These are phyloP conservation scores for Channa argus DNA, from an alignment of 2,113 vertebrate genomes.

Conservation along the genomic window DNA sequence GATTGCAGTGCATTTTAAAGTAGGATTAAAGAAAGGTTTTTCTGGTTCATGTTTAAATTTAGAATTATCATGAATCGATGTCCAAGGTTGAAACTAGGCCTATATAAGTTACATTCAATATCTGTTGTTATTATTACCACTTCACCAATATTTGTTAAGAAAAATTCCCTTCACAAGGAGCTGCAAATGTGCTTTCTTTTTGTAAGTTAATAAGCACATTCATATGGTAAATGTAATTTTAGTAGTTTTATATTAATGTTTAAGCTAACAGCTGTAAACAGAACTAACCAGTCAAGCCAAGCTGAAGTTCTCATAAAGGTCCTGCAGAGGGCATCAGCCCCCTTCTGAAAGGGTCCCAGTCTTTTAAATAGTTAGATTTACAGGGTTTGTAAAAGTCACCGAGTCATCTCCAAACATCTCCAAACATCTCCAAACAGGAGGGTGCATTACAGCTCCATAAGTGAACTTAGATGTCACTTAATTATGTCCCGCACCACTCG, in stretches of 20 bases:
- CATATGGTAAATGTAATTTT: not conserved
- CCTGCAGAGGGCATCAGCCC: slow-evolving; percentile 62
- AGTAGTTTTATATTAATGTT: not conserved
- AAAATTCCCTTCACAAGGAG: too few species aligned
- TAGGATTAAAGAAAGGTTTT: not conserved
- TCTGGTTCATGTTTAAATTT: not conserved
- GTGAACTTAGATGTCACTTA: not conserved
- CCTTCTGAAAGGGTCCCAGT: not conserved
- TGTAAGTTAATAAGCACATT: too few species aligned
- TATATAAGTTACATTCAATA: too few species aligned
- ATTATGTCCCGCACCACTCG: slow-evolving; percentile 77
- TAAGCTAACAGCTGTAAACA: not conserved
- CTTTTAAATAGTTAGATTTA: slow-evolving; percentile 22
- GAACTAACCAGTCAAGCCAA: not conserved
- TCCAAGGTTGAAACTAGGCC: not conserved
- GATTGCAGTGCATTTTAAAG: not conserved
- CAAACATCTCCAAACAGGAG: too few species aligned
- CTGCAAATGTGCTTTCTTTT: too few species aligned
- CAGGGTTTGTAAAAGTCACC: not conserved
- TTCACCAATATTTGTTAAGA: too few species aligned
- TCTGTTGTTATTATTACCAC: too few species aligned
- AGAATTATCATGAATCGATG: not conserved
- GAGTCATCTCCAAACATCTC: too few species aligned
- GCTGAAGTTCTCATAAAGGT: slow-evolving; percentile 10
- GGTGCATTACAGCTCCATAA: too few species aligned